Conservation (phyloP, 2,113 vertebrate genomes). For the Smithornis capensis region DNA sequence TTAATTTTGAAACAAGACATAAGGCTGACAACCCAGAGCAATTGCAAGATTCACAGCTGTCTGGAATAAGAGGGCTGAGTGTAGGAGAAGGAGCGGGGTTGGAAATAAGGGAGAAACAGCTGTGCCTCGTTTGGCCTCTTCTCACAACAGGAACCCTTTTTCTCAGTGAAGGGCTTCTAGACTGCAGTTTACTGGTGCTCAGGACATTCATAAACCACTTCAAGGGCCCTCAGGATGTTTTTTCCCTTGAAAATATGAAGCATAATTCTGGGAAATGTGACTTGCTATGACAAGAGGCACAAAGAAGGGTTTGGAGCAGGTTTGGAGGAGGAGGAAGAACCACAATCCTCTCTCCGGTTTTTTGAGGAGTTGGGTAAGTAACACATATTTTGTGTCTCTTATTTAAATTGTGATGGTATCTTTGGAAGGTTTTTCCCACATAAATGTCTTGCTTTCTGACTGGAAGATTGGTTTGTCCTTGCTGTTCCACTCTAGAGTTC, state of each 20-base stretch:
- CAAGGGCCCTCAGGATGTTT: background rate
- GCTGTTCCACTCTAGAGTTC: background rate
- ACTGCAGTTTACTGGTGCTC: background rate
- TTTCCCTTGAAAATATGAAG: background rate
- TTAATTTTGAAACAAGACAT: background rate
- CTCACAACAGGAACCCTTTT: background rate
- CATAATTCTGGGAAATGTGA: background rate
- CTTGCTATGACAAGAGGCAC: background rate
- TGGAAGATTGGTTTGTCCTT: background rate
- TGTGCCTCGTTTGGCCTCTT: background rate
- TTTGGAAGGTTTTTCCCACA: background rate
- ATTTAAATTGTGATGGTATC: background rate
- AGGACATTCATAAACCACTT: background rate
- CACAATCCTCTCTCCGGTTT: accelerated
- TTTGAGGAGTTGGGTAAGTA: background rate
- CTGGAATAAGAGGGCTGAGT: background rate
- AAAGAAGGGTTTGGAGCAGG: no score
- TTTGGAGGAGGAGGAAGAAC: background rate
- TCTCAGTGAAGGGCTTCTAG: background rate
- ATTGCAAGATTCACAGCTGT: background rate
- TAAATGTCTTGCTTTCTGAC: background rate
- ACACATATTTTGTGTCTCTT: background rate
- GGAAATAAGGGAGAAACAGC: background rate
- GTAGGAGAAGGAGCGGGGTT: background rate
- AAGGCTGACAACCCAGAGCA: background rate